Evolutionary conservation across 2,797 vertebrate species (phyloP).

Genomic region (Arnoldichthys spilopterus): DNA sequence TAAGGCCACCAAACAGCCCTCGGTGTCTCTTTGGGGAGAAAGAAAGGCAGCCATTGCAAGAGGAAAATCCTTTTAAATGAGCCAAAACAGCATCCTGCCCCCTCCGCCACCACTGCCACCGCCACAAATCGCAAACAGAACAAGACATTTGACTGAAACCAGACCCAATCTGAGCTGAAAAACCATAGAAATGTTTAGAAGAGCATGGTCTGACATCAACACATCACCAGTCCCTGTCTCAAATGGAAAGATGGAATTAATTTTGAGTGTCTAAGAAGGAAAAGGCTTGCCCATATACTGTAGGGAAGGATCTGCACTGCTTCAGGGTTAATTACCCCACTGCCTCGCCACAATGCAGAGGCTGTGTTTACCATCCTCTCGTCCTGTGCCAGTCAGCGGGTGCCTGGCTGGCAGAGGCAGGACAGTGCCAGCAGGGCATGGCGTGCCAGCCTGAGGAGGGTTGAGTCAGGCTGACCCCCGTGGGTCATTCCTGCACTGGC

Average conservation of each 20-base stretch:
- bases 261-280: neutral
- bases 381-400: constrained; percentile 41
- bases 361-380: constrained; percentile 23
- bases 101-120: neutral
- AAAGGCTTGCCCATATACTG: neutral
- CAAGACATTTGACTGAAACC: neutral
- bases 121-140: constrained; percentile 15
- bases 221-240: neutral
- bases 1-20: constrained; percentile 24
- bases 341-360: constrained; percentile 43
- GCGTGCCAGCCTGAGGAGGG: constrained; percentile 60
- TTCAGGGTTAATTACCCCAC: constrained; percentile 50
- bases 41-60: constrained; percentile 26
- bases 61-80: constrained; percentile 35
- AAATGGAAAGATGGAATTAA: neutral
- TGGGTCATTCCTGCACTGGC: constrained; percentile 72
- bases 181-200: neutral
- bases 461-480: constrained; percentile 71
- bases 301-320: constrained; percentile 32
- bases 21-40: constrained; percentile 7
- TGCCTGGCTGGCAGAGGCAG: constrained; percentile 29
- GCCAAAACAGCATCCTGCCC: constrained; percentile 32
- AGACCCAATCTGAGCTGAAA: neutral
- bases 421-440: constrained; percentile 62
- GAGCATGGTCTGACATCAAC: neutral